phyloP scores from a whole-genome alignment of 2,113 vertebrate species.

The Corvus moneduloides region DNA sequence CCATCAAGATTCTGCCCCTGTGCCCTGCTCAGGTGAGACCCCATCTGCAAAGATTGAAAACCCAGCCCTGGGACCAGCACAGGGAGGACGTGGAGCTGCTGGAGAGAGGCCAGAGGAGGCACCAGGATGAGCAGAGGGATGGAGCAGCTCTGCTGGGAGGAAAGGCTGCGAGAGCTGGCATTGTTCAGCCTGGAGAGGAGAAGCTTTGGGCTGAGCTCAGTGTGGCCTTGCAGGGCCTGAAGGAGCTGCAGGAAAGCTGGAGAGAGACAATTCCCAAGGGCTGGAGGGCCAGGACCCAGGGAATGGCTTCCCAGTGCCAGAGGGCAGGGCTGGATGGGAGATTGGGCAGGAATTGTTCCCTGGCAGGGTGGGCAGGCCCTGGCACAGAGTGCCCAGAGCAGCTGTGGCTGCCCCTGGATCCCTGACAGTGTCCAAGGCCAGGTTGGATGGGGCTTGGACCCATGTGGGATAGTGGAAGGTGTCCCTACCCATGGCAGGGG shows the following conservation, averaged over 20 bases:
- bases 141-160: too few relatives aligned
- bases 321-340: not conserved
- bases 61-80: not conserved
- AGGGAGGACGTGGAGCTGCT: not conserved
- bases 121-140: not conserved
- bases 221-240: too few relatives aligned
- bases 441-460: not conserved
- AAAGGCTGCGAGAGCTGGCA: too few relatives aligned
- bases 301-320: not conserved
- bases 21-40: not conserved
- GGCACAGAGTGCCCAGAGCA: not conserved
- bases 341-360: not conserved
- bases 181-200: too few relatives aligned
- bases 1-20: not conserved
- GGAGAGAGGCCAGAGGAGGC: not conserved
- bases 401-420: not conserved
- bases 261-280: not conserved
- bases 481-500: not conserved
- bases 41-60: not conserved
- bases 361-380: not conserved
- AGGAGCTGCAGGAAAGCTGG: too few relatives aligned
- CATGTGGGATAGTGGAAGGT: accelerated
- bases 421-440: not conserved
- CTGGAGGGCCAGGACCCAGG: not conserved
- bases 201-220: too few relatives aligned